Percentiles rank a stretch among this genome's conserved stretches.
Conservation (phyloP, 2,113 vertebrate species). For the Poeciliopsis turrubarensis region DNA sequence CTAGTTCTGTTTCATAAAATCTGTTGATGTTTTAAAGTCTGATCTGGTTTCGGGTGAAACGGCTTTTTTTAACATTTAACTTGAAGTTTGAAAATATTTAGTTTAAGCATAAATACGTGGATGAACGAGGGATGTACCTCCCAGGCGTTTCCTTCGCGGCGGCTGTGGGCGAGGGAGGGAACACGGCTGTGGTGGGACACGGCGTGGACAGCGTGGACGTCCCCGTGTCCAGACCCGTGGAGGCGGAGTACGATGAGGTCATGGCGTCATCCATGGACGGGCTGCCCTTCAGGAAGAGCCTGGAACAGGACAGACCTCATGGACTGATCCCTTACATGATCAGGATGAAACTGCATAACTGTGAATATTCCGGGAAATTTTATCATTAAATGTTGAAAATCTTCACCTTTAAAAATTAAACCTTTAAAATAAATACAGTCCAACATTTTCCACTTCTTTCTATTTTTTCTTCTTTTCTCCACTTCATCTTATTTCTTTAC, state of each 20-base stretch:
- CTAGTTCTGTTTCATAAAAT: not conserved
- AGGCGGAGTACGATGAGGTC: slow-evolving; percentile 79
- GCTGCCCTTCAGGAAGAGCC: slow-evolving; percentile 90
- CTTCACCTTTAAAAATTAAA: not conserved
- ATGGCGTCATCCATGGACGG: slow-evolving; percentile 86
- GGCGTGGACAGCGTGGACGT: slow-evolving; percentile 73
- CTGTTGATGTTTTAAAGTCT: not conserved
- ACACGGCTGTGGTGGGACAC: slow-evolving; percentile 61
- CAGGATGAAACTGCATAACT: no score
- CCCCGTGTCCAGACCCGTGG: slow-evolving; percentile 73
- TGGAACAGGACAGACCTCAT: slow-evolving; percentile 40
- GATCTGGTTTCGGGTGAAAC: no score
- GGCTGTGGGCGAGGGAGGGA: slow-evolving; percentile 51
- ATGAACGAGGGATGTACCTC: slow-evolving; percentile 40
- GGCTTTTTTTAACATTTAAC: not conserved
- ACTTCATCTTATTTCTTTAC: no score
- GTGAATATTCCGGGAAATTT: no score
- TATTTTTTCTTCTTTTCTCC: no score
- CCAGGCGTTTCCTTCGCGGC: slow-evolving; percentile 39
- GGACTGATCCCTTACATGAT: not conserved
- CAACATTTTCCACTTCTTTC: no score
- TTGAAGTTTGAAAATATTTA: not conserved
- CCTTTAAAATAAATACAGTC: not conserved
- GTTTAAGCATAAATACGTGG: not conserved
- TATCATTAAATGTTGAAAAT: no score